Conservation (phyloP, 2,113 vertebrate species). For the Nibea albiflora region DNA sequence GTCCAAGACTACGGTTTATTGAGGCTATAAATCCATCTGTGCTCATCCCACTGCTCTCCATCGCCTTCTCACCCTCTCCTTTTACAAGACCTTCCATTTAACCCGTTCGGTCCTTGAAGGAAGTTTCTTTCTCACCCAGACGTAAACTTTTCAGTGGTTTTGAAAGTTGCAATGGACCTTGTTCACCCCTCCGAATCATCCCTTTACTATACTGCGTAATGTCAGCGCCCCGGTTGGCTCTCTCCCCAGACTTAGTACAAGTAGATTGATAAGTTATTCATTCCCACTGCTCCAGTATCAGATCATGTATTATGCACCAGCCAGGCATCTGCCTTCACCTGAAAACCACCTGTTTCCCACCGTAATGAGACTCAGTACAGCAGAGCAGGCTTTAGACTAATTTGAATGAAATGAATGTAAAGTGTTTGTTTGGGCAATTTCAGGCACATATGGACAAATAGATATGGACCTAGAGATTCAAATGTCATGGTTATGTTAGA, state of each 20-base stretch:
- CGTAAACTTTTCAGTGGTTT: constrained; percentile 10
- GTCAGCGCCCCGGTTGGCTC: constrained; percentile 10
- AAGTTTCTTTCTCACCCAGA: constrained; percentile 3
- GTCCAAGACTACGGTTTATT: constrained; percentile 68
- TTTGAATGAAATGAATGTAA: not conserved
- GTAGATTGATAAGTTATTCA: constrained; percentile 72
- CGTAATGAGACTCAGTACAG: constrained; percentile 7
- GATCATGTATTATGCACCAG: constrained; percentile 77
- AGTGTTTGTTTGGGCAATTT: not conserved
- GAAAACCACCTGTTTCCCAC: constrained; percentile 77
- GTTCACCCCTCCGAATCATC: not conserved
- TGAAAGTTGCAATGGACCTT: constrained; percentile 1
- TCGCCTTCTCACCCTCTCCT: constrained; percentile 13
- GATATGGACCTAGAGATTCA: not conserved
- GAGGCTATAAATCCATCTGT: constrained; percentile 70
- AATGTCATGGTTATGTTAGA: not conserved
- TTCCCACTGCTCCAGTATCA: constrained; percentile 75
- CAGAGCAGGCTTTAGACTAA: not conserved
- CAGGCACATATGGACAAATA: not conserved
- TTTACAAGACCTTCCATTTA: constrained; percentile 25
- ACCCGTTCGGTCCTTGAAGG: not conserved
- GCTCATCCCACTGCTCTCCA: constrained; percentile 20
- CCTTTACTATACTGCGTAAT: constrained; percentile 13
- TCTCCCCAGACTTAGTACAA: constrained; percentile 20
- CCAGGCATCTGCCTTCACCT: constrained; percentile 58